A percentile compares a stretch with the other conserved stretches of the same genome.
phyloP scores from a whole-genome alignment of 2,113 vertebrate genomes.

The Xiphias gladius region DNA sequence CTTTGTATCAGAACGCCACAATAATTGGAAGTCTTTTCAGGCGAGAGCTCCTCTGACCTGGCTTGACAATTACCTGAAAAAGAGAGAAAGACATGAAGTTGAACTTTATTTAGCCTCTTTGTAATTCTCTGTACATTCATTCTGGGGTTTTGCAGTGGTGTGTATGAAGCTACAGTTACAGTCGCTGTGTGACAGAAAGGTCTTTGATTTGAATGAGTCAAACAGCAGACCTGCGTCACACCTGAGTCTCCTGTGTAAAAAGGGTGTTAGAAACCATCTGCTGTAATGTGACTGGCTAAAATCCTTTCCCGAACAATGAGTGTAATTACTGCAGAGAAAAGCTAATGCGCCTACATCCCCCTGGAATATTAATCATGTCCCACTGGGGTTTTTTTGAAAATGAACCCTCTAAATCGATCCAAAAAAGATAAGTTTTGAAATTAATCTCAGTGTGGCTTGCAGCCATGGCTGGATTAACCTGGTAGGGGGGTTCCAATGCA shows the following conservation, averaged over 20 bases:
- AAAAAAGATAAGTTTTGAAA: conserved; percentile 15
- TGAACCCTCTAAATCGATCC: conserved; percentile 36
- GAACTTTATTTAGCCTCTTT: background rate
- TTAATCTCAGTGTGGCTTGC: conserved; percentile 1
- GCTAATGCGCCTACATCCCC: conserved; percentile 22
- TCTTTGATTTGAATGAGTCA: background rate
- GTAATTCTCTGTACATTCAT: background rate
- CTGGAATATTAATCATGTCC: conserved; percentile 32
- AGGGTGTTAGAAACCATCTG: background rate
- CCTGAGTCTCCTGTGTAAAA: conserved; percentile 6
- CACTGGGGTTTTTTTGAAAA: conserved; percentile 32
- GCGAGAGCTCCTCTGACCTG: conserved; percentile 1
- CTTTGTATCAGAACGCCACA: conserved; percentile 9
- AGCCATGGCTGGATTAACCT: conserved; percentile 32
- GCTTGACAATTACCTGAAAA: background rate
- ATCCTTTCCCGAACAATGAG: conserved; percentile 31
- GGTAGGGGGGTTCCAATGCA: background rate
- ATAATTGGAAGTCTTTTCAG: background rate
- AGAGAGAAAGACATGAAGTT: background rate
- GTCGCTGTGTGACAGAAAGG: too few relatives aligned
- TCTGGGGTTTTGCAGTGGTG: too few relatives aligned
- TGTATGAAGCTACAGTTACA: background rate
- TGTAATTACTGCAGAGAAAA: conserved; percentile 34
- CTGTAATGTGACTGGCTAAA: conserved; percentile 18
- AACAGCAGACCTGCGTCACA: background rate